phyloP scores from a whole-genome alignment of 2,113 vertebrate genomes.

The Lathamus discolor region DNA sequence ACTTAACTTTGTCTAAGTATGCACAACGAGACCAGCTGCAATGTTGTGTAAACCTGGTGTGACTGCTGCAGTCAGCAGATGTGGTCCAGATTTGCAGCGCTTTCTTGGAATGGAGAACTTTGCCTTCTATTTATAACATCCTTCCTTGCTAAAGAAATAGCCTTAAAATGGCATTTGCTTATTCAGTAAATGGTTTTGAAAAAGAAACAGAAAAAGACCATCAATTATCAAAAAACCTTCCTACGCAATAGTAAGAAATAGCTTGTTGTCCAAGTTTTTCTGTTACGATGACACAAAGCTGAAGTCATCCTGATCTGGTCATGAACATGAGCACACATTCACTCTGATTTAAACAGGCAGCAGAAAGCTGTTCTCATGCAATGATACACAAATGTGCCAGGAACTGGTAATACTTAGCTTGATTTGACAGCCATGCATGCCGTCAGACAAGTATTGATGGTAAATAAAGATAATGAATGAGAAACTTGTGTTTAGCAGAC shows the following conservation, averaged over 20 bases:
- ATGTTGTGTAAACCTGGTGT: conserved; percentile 17
- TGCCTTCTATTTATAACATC: conserved; percentile 38
- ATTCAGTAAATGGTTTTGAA: conserved; percentile 13
- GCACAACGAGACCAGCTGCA: conserved; percentile 2
- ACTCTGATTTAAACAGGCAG: neutral
- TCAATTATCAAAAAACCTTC: neutral
- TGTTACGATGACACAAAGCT: neutral
- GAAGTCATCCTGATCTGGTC: neutral
- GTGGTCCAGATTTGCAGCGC: neutral
- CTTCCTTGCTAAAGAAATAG: neutral
- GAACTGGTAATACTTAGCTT: neutral
- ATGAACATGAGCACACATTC: neutral
- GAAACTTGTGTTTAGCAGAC: neutral
- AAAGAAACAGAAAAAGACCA: neutral
- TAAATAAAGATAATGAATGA: conserved; percentile 28
- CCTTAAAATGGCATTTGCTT: neutral
- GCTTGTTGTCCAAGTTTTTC: neutral
- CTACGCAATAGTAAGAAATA: neutral
- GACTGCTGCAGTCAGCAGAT: conserved; percentile 56
- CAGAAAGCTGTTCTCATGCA: conserved; percentile 2
- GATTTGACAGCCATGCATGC: neutral
- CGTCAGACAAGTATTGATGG: neutral
- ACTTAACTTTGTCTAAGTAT: neutral
- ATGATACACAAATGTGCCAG: conserved; percentile 16
- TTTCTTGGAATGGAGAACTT: conserved; percentile 24